Percentiles rank a stretch among this genome's conserved stretches.
phyloP scores from a whole-genome alignment of 2,888 invertebrate genomes.

The Rhorus exstirpatorius region DNA sequence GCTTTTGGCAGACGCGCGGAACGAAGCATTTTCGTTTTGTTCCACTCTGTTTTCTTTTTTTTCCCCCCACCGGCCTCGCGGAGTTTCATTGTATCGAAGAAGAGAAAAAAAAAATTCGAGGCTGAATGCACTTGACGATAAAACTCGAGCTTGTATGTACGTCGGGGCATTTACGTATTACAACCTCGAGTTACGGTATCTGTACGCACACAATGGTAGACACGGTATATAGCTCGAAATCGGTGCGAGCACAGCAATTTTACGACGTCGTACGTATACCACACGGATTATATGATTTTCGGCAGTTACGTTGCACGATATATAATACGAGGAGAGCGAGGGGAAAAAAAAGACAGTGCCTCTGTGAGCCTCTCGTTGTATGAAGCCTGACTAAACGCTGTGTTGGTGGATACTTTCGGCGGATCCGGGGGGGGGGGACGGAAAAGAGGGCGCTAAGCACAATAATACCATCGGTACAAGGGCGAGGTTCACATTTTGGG shows the following conservation, averaged over 20 bases:
- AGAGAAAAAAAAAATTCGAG: conserved; percentile 61
- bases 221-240: no score
- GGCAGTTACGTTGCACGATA: conserved; percentile 61
- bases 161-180: conserved; percentile 21
- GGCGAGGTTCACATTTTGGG: conserved; percentile 74
- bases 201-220: conserved; percentile 12
- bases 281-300: conserved; percentile 59
- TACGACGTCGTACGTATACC: conserved; percentile 48
- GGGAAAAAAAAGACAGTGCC: not conserved
- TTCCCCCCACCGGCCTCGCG: conserved; percentile 58
- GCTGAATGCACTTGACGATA: conserved; percentile 76
- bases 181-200: not conserved
- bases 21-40: conserved; percentile 51
- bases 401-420: conserved; percentile 2
- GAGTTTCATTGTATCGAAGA: conserved; percentile 68
- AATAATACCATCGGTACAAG: conserved; percentile 63
- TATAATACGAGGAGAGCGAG: not conserved
- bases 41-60: conserved; percentile 15
- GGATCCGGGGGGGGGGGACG: not conserved
- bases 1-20: conserved; percentile 75
- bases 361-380: conserved; percentile 30
- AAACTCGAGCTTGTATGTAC: conserved; percentile 57
- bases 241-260: conserved; percentile 54
- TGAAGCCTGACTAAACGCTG: conserved; percentile 23
- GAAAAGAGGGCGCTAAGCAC: conserved; percentile 50